phyloP scores from a whole-genome alignment of 2,888 invertebrate genomes.

The Acleris emargana region DNA sequence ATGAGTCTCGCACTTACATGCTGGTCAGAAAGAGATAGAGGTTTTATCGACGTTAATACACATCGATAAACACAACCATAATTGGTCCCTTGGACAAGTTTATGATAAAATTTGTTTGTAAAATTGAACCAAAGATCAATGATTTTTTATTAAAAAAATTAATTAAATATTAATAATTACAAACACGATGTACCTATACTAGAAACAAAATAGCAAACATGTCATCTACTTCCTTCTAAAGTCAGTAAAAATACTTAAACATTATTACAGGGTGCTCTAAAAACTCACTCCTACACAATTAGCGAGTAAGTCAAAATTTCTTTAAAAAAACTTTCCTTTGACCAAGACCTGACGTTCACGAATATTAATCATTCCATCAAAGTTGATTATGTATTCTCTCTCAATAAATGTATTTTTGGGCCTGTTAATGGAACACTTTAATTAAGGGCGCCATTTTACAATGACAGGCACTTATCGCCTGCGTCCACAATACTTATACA shows the following conservation, averaged over 20 bases:
- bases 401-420: constrained; percentile 37
- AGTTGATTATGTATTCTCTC: constrained; percentile 39
- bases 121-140: too few species aligned
- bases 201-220: neutral
- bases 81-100: too few species aligned
- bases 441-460: constrained; percentile 46
- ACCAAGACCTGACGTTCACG: constrained; percentile 16
- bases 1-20: too few species aligned
- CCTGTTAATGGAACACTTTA: constrained; percentile 41
- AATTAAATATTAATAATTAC: too few species aligned
- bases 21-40: too few species aligned
- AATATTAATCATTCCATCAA: constrained; percentile 38
- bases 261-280: constrained; percentile 2
- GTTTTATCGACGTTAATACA: too few species aligned
- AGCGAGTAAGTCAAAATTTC: constrained; percentile 7
- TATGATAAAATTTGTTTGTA: too few species aligned
- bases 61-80: too few species aligned
- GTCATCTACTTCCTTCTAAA: neutral
- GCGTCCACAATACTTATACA: constrained; percentile 37
- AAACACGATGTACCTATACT: too few species aligned
- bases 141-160: too few species aligned
- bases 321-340: constrained; percentile 20
- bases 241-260: too few species aligned
- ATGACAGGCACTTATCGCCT: constrained; percentile 46
- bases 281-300: constrained; percentile 1